Conservation (phyloP, 2,797 vertebrate genomes). For the Fundulus diaphanus region DNA sequence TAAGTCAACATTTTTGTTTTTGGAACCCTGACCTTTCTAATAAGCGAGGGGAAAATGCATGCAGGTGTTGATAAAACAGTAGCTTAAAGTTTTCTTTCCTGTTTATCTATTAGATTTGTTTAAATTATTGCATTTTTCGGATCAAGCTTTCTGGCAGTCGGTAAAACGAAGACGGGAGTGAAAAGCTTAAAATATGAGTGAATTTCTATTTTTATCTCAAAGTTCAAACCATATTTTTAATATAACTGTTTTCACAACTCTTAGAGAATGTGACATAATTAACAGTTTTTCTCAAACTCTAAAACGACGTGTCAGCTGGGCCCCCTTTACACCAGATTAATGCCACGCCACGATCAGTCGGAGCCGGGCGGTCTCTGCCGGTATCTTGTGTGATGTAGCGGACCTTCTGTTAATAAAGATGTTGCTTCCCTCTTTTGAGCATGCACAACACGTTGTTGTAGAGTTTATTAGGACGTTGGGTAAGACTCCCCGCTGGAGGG, state of each 20-base stretch:
- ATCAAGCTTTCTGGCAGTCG: not conserved
- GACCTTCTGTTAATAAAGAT: too few relatives aligned
- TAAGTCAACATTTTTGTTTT: constrained; percentile 8
- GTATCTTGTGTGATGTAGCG: not conserved
- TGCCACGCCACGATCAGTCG: too few relatives aligned
- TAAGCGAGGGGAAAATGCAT: not conserved
- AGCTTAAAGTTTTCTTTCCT: not conserved
- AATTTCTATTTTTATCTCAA: too few relatives aligned
- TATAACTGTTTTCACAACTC: too few relatives aligned
- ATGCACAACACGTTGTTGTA: not conserved
- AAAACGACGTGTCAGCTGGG: not conserved
- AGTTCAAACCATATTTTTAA: too few relatives aligned
- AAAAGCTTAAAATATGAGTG: not conserved
- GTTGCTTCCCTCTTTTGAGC: not conserved
- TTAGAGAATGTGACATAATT: too few relatives aligned
- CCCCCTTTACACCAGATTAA: not conserved
- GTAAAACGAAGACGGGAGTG: not conserved
- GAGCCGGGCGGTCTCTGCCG: not conserved
- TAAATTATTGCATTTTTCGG: not conserved
- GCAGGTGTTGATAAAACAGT: not conserved
- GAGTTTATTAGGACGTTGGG: not conserved
- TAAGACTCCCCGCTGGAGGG: too few relatives aligned
- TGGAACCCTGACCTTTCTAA: constrained; percentile 40
- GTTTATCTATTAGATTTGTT: not conserved
- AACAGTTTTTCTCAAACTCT: too few relatives aligned